These are phyloP conservation scores for Abrostola triplasia DNA, from an alignment of 2,888 invertebrate genomes.

Conservation along the genomic window DNA sequence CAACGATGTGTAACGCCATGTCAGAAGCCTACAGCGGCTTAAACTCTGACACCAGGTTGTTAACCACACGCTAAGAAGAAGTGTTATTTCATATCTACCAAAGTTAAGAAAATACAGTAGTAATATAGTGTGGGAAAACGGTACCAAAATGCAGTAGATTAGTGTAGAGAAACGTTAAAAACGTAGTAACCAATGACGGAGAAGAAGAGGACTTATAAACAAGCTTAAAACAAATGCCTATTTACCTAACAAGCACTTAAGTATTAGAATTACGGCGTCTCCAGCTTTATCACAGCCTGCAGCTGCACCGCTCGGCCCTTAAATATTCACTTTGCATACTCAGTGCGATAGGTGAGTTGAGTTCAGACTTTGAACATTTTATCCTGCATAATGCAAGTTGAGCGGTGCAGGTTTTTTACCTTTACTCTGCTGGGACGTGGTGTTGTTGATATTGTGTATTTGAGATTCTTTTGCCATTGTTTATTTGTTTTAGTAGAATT, in stretches of 20 bases:
- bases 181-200: neutral
- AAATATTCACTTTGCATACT: slow-evolving; percentile 81
- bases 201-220: slow-evolving; percentile 2
- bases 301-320: slow-evolving; percentile 72
- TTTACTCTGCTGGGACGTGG: slow-evolving; percentile 26
- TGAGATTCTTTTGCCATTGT: neutral
- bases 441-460: slow-evolving; percentile 6
- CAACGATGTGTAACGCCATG: too few relatives aligned
- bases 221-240: slow-evolving; percentile 57
- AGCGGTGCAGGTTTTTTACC: slow-evolving; percentile 55
- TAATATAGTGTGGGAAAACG: too few relatives aligned
- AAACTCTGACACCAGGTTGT: too few relatives aligned
- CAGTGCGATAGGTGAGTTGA: slow-evolving; percentile 67
- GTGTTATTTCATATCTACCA: too few relatives aligned
- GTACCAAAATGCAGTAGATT: too few relatives aligned
- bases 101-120: too few relatives aligned
- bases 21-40: too few relatives aligned
- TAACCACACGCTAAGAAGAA: too few relatives aligned
- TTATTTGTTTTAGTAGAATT: too few relatives aligned
- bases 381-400: slow-evolving; percentile 63
- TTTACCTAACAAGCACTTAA: slow-evolving; percentile 65
- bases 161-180: too few relatives aligned
- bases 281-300: slow-evolving; percentile 75
- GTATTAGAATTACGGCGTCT: slow-evolving; percentile 75
- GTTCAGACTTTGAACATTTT: slow-evolving; percentile 69